Conservation (phyloP, 2,113 vertebrate genomes). For the Scomber scombrus region DNA sequence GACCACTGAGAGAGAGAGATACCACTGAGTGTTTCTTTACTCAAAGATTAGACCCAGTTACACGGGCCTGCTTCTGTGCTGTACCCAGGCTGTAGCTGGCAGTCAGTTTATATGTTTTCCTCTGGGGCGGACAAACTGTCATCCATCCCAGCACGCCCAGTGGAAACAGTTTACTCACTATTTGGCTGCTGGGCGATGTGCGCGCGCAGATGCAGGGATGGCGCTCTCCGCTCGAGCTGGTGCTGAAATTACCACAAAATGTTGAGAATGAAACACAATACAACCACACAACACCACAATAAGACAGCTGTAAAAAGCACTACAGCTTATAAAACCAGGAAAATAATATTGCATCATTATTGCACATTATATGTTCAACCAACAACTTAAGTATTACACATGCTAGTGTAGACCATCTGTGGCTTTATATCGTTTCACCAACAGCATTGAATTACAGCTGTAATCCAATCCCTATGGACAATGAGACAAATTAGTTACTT, state of each 20-base stretch:
- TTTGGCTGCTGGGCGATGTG: slow-evolving; percentile 48
- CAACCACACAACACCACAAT: too few species aligned
- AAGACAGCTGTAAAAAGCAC: too few species aligned
- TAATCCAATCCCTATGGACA: too few species aligned
- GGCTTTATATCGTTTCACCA: too few species aligned
- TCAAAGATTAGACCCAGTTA: neutral
- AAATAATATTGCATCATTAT: too few species aligned
- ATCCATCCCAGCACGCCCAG: slow-evolving; percentile 54
- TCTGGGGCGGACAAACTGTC: slow-evolving; percentile 53
- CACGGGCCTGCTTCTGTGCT: slow-evolving; percentile 3
- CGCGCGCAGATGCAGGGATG: slow-evolving; percentile 52
- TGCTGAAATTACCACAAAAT: slow-evolving; percentile 78
- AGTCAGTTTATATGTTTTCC: neutral
- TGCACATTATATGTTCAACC: too few species aligned
- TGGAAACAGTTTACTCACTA: slow-evolving; percentile 71
- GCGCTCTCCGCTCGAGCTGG: slow-evolving; percentile 80
- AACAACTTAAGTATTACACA: too few species aligned
- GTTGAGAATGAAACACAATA: neutral
- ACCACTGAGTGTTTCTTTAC: neutral
- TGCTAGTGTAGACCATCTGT: too few species aligned
- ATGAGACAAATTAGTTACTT: too few species aligned
- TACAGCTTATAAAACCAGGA: too few species aligned
- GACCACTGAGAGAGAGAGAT: neutral
- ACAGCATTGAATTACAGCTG: too few species aligned
- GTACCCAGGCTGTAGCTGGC: slow-evolving; percentile 3